A percentile compares a stretch with the other conserved stretches of the same genome.
Evolutionary conservation across 2,888 invertebrate genomes (phyloP).

Genomic region (Ptychoptera contaminata): DNA sequence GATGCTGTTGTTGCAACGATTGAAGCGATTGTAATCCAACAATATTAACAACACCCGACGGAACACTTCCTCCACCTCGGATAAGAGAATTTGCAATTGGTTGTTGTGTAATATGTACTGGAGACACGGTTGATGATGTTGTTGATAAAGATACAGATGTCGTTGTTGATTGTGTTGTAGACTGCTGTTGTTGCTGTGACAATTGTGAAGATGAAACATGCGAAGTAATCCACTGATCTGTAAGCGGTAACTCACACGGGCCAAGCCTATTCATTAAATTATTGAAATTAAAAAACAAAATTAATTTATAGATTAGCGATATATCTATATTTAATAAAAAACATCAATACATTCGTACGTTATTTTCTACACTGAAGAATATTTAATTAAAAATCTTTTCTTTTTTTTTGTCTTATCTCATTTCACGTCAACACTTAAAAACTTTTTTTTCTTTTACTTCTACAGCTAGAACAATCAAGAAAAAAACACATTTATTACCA

Average conservation of each 20-base stretch:
- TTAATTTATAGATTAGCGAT: too few species aligned
- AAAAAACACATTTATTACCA: too few species aligned
- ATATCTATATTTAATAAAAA: not conserved
- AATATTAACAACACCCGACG: not conserved
- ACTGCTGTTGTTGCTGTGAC: conserved; percentile 5
- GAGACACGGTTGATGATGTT: conserved; percentile 10
- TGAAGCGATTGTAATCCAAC: conserved; percentile 9
- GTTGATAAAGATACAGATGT: conserved; percentile 21
- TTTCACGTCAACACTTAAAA: too few species aligned
- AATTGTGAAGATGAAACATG: conserved; percentile 1
- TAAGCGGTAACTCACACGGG: conserved; percentile 69
- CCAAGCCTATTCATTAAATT: conserved; percentile 48
- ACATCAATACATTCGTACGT: too few species aligned
- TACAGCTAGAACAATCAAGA: too few species aligned
- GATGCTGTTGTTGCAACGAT: conserved; percentile 13
- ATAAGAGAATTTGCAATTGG: conserved; percentile 10
- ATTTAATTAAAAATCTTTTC: too few species aligned
- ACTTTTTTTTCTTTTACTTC: too few species aligned
- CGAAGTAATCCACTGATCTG: conserved; percentile 27
- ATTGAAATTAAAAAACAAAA: too few species aligned
- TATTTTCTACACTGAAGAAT: too few species aligned
- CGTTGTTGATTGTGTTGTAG: conserved; percentile 25
- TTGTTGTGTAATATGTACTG: not conserved
- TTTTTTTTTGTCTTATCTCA: too few species aligned
- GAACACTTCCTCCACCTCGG: too few species aligned